A percentile compares a stretch with the other conserved stretches of the same genome.
Conservation (phyloP, 2,888 invertebrate genomes). For the Notodonta dromedarius region DNA sequence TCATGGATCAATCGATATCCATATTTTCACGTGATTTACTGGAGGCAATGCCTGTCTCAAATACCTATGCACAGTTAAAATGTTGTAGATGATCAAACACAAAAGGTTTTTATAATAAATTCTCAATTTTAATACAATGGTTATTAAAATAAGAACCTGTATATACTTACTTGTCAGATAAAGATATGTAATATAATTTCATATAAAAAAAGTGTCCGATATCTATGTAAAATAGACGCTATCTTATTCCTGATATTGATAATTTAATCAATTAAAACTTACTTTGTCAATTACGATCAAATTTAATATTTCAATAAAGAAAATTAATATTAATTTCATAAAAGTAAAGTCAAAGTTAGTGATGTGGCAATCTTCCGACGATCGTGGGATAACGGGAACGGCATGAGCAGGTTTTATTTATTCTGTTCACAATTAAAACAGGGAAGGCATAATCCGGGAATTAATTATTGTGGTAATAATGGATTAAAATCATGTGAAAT, state of each 20-base stretch:
- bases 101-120: too few species aligned
- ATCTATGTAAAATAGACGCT: background rate
- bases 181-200: background rate
- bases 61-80: too few species aligned
- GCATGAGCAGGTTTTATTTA: constrained; percentile 27
- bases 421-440: constrained; percentile 23
- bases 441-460: constrained; percentile 22
- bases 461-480: constrained; percentile 17
- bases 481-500: constrained; percentile 16
- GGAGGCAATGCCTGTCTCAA: too few species aligned
- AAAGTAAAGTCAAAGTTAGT: background rate
- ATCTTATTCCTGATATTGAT: constrained; percentile 13
- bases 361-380: background rate
- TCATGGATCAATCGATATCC: too few species aligned
- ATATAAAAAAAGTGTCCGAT: constrained; percentile 4
- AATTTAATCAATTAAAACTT: constrained; percentile 28
- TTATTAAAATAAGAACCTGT: too few species aligned
- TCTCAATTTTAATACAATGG: too few species aligned
- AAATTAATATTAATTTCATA: constrained; percentile 13
- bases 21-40: too few species aligned
- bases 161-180: too few species aligned
- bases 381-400: constrained; percentile 3
- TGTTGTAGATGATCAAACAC: too few species aligned
- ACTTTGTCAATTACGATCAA: constrained; percentile 25
- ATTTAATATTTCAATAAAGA: constrained; percentile 23